These are phyloP conservation scores for Cranoglanis bouderius DNA, from an alignment of 2,113 vertebrate species.

Conservation along the genomic window DNA sequence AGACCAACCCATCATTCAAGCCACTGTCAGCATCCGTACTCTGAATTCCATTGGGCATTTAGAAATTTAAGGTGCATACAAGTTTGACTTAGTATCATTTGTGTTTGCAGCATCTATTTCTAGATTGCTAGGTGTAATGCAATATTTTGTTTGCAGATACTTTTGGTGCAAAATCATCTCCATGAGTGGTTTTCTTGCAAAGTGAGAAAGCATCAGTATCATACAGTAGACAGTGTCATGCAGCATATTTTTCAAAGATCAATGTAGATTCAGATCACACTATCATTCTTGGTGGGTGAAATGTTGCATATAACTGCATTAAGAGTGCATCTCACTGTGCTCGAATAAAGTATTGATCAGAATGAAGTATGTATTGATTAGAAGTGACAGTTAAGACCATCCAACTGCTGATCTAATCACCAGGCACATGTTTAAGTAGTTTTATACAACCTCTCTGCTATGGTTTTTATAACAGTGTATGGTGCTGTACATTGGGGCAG, in stretches of 20 bases:
- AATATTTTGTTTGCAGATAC: neutral
- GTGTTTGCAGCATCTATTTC: neutral
- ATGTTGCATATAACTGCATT: neutral
- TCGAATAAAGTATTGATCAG: constrained; percentile 23
- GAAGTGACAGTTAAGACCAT: constrained; percentile 5
- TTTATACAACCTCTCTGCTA: neutral
- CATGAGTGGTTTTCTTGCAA: constrained; percentile 14
- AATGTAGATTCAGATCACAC: neutral
- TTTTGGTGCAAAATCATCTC: neutral
- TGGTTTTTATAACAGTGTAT: neutral
- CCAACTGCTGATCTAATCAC: neutral
- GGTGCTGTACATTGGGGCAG: neutral
- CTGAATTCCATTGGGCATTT: neutral
- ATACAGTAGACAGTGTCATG: neutral
- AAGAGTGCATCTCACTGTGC: constrained; percentile 2
- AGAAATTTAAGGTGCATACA: neutral
- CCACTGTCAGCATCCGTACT: neutral
- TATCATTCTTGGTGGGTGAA: neutral
- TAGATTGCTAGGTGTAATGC: neutral
- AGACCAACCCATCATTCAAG: neutral
- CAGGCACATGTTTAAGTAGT: neutral
- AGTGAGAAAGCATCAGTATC: neutral
- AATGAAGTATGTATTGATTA: constrained; percentile 27
- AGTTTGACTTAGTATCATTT: neutral
- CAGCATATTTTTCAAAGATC: neutral